Base-by-base conservation (phyloP, 2,797 vertebrate genomes). In the Ambastaia sidthimunki region DNA sequence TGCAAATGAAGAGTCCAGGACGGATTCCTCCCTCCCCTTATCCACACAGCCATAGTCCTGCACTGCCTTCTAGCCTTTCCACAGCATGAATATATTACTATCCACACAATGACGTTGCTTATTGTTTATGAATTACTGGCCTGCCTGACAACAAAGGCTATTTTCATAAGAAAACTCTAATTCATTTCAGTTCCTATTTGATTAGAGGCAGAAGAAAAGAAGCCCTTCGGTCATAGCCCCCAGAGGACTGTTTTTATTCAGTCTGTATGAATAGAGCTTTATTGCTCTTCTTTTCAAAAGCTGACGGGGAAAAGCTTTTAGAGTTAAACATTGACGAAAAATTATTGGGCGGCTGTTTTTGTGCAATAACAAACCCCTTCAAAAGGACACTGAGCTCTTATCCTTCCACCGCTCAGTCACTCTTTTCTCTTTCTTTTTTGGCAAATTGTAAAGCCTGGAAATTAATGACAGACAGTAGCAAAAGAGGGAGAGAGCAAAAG, bases 51-150 rank as follows among this genome's bases (percentile, higher is more conserved):
- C 82, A 83, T 76, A 85, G 84, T 86, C 75, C 75, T 66, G 71
- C 44, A 74, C 85, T 88, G 83, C 85, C 85, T 86, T 85, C 85
- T 86, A 84, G 82, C 82, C 94, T 93, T 93, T 93, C 94, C 94
- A 94, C 93, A 92, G 93, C 94, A 93, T 95, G 95, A 95, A 95
- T 96, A 95, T 94, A 95, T 95, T 95, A 95, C 95, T 94, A 94
- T 93, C 93, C 92, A 92, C 94, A 96, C 95, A 96, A 95, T 95
- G 94, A 94, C 94, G 92, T 93, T 91, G 93, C 93, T 95, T 95
- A 95, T 96, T 96, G 95, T 95, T 95, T 95, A 95, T 95, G 94
- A 95, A 95, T 95, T 95, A 96, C 94, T 93, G 94, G 94, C 94
- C 94, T 95, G 93, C 93, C 93, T 91, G 91, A 93, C 93, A 95